These are phyloP conservation scores for Anniella stebbinsi DNA, from an alignment of 2,797 vertebrate species.

Conservation along the genomic window DNA sequence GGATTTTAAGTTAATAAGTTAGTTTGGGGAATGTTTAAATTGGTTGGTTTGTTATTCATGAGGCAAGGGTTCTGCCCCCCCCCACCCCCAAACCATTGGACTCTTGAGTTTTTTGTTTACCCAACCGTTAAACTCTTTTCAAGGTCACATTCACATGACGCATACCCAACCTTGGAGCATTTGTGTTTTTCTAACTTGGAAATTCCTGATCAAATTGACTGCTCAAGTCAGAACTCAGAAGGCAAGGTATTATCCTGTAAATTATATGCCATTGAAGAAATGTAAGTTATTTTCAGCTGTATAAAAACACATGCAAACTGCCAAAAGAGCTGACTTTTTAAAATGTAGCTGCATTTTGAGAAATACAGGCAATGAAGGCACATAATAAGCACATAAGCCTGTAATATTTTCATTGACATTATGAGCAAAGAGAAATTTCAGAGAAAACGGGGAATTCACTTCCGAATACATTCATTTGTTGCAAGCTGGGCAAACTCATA, in stretches of 20 bases:
- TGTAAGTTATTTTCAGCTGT: not conserved
- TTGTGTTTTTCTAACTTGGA: not conserved
- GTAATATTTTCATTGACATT: not conserved
- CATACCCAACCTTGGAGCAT: not conserved
- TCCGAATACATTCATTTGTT: not conserved
- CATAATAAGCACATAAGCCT: too few relatives aligned
- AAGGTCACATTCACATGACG: not conserved
- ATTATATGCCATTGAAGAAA: not conserved
- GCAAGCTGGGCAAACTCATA: not conserved
- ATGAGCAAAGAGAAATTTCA: not conserved
- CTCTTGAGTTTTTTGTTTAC: not conserved
- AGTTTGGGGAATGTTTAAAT: not conserved
- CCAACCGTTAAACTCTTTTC: not conserved
- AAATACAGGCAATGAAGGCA: not conserved
- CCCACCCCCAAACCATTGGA: not conserved
- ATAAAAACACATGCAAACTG: not conserved
- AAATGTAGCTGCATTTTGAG: not conserved
- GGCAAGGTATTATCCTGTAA: not conserved
- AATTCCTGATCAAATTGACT: not conserved
- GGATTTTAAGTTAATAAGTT: not conserved
- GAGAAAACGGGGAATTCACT: not conserved
- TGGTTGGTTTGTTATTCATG: not conserved
- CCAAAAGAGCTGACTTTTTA: not conserved
- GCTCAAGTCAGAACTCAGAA: not conserved
- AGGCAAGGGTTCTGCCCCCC: not conserved